Base-by-base conservation (phyloP, 2,888 invertebrate species). In the Notocelia uddmanniana region DNA sequence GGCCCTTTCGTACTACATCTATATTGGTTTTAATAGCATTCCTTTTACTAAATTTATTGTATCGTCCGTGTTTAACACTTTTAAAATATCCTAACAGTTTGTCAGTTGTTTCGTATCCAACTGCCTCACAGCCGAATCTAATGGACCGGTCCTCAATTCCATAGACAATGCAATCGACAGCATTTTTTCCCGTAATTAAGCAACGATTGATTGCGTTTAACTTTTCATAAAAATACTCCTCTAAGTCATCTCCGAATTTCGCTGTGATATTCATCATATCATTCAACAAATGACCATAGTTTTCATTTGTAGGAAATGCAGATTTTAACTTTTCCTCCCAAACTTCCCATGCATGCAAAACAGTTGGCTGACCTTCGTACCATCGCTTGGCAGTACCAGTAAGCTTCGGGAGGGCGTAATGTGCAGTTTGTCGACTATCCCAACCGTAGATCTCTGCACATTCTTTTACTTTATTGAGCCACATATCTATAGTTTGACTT, bases 301-400 rank as follows among this genome's bases (percentile, higher is more conserved):
- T 57, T 31, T 31, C 31, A 57, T 34, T n/a, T 13, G 8, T 31
- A 9, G 57, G 57, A 57, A 57, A 57, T 3, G 26, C 79, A 78
- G 50, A 13, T 41, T 73, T 34, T 34, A 69, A 58, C n/a, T 57
- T 57, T 6, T 57, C 57, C 10, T 31, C 21, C 57, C 57, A 57
- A 34, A 31, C 10, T 57, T 57, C 57, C 57, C 57, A 57, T 0
- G 57, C 31, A n/a, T 57, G 57, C 18, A 31, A 18, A 31, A 57
- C n/a, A 0, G 31, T 31, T 31, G 34, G 26, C 10, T 57, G 57
- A 5, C 57, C 57, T 34, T 57, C 57, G 8, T 57, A 57, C 57
- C 57, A 57, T 31, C 31, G 31, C 21, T 57, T 57, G 6, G 57
- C 57, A 26, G 26, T 26, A 3, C 26, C 26, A 5, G 26, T 26